phyloP scores from a whole-genome alignment of 2,113 vertebrate species.

The Coreoperca whiteheadi region DNA sequence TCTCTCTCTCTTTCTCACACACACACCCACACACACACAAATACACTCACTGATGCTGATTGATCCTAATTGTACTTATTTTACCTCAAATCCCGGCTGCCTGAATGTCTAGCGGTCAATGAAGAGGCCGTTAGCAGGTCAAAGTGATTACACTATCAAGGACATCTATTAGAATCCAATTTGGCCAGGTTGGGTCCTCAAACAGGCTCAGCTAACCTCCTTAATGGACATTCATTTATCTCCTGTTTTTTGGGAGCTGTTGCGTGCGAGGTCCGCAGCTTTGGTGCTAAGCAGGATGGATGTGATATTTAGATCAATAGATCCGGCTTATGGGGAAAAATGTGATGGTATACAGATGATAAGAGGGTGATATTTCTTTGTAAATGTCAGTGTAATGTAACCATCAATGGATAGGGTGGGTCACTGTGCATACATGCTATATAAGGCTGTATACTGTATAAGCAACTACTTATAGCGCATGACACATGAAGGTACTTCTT shows the following conservation, averaged over 20 bases:
- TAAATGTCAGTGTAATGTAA: conserved; percentile 78
- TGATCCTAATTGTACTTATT: conserved; percentile 69
- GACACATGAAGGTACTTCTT: conserved; percentile 44
- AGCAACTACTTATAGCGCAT: conserved; percentile 33
- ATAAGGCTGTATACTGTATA: conserved; percentile 22
- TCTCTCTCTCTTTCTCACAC: not conserved
- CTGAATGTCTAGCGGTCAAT: conserved; percentile 29
- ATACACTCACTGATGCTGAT: conserved; percentile 45
- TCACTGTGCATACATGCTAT: conserved; percentile 20
- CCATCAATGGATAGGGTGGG: conserved; percentile 56
- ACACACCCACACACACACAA: conserved; percentile 21
- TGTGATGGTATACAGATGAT: conserved; percentile 69
- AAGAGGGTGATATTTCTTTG: conserved; percentile 77
- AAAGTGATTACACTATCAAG: conserved; percentile 81
- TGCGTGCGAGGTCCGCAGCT: conserved; percentile 59
- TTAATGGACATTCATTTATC: conserved; percentile 80
- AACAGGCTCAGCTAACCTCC: conserved; percentile 67
- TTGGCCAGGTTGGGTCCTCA: conserved; percentile 73
- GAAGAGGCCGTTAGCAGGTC: conserved; percentile 66
- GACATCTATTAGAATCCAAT: conserved; percentile 82
- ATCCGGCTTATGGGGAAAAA: conserved; percentile 69
- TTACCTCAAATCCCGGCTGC: conserved; percentile 60
- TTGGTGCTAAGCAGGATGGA: conserved; percentile 75
- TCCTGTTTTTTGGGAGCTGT: conserved; percentile 68
- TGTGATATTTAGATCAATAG: conserved; percentile 81